These are phyloP conservation scores for Discoglossus pictus DNA, from an alignment of 2,797 vertebrate genomes.

Conservation along the genomic window DNA sequence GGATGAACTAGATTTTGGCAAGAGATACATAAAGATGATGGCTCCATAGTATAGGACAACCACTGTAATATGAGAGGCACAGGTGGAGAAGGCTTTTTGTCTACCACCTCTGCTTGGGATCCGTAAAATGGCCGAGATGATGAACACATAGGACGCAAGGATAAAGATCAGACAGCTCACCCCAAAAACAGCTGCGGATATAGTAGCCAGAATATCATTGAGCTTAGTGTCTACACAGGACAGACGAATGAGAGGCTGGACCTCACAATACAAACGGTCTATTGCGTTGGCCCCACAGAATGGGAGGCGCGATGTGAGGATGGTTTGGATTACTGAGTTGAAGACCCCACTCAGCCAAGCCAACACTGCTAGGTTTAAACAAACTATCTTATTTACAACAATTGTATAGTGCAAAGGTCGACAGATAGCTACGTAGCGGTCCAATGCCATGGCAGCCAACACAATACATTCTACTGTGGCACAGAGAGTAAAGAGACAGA, in stretches of 20 bases:
- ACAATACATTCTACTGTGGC: conserved; percentile 34
- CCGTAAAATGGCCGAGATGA: conserved; percentile 16
- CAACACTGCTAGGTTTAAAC: not conserved
- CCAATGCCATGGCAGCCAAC: conserved; percentile 41
- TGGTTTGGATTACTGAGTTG: conserved; percentile 29
- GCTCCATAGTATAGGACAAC: conserved; percentile 33
- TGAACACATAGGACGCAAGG: conserved; percentile 30
- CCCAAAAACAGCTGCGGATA: conserved; percentile 32
- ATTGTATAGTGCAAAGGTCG: conserved; percentile 25
- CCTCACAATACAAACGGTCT: conserved; percentile 30
- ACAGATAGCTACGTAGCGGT: conserved; percentile 41
- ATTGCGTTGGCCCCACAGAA: conserved; percentile 25
- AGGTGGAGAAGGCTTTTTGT: conserved; percentile 38
- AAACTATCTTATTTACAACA: conserved; percentile 3
- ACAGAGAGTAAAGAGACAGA: conserved; percentile 27
- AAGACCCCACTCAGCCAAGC: conserved; percentile 25
- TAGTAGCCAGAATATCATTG: conserved; percentile 19
- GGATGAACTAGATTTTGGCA: conserved; percentile 7
- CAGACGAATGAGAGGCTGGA: conserved; percentile 30
- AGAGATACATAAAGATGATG: conserved; percentile 38
- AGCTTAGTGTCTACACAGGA: conserved; percentile 19
- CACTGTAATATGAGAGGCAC: conserved; percentile 28
- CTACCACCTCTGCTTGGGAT: not conserved
- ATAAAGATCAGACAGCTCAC: conserved; percentile 28
- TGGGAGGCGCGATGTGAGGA: not conserved